phyloP scores from a whole-genome alignment of 2,113 vertebrate genomes.

The Motacilla alba region DNA sequence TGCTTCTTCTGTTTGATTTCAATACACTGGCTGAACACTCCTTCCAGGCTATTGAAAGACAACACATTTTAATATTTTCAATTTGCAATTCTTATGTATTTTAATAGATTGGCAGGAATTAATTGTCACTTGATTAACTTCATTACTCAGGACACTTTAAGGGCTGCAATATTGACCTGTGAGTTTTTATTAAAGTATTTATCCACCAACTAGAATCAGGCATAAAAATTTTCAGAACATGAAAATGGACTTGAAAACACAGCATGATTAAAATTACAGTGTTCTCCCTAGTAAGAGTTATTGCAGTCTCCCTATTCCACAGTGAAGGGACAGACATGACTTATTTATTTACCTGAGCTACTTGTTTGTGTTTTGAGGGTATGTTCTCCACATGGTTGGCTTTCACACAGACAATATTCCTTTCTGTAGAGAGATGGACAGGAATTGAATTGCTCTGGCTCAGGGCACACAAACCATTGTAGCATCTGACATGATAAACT shows the following conservation, averaged over 20 bases:
- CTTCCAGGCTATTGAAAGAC: background rate
- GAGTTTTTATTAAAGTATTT: background rate
- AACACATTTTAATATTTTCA: background rate
- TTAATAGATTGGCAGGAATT: background rate
- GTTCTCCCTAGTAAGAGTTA: background rate
- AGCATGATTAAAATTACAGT: background rate
- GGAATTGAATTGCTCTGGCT: background rate
- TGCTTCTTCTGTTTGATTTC: background rate
- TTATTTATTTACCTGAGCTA: constrained; percentile 68
- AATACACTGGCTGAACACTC: background rate
- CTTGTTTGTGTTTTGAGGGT: constrained; percentile 79
- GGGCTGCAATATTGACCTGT: background rate
- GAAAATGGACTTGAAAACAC: background rate
- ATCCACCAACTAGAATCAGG: background rate
- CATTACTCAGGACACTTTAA: background rate
- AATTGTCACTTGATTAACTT: background rate
- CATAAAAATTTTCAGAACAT: background rate
- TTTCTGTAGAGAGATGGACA: constrained; percentile 17
- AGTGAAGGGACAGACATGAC: background rate
- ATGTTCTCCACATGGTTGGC: constrained; percentile 78
- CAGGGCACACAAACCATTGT: background rate
- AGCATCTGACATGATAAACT: background rate
- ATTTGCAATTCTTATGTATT: background rate
- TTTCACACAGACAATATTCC: constrained; percentile 78
- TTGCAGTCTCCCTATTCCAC: background rate